Base-by-base conservation (phyloP, 1,140 invertebrate species). In the Gonioctena quinquepunctata region DNA sequence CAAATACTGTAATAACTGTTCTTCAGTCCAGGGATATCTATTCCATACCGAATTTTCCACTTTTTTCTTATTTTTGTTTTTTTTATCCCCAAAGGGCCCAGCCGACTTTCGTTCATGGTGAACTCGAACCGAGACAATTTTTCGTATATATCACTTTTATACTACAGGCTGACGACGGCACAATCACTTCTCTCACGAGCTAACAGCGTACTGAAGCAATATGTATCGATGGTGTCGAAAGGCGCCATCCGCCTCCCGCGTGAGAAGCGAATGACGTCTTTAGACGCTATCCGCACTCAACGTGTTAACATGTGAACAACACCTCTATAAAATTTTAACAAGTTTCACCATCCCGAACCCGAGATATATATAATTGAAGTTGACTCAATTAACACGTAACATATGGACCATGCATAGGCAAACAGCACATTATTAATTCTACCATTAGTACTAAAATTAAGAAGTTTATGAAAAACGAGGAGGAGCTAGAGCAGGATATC, bases 131-230 rank as follows among this genome's bases (percentile, higher is more conserved):
- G 57, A 1, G 19, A 60, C 19, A 23, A 60, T 23, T 3, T 60
- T 60, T 60, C 57, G 11, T 25, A 27, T 25, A 13, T 16, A 23
- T 25, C 25, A 27, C 25, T 5, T 22, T 60, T 60, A 60, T 21
- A 60, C 57, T 60, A 60, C 16, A 25, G 57, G 25, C 57, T 60
- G 57, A 60, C 57, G 57, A 60, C 57, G 18, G 25, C 57, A 60
- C 57, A 23, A 25, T 16, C 19, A 21, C 25, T 27, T 25, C 13
- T 21, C 57, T 60, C 57, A 60, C 19, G 13, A 22, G 57, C 57
- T 60, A 22, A 21, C 57, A 27, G 25, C 57, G 57, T 27, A 60
- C 57, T 25, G 22, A 21, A 60, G 57, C 57, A 60, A 60, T 25
- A 16, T 25, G 57, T 27, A 27, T 60, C 57, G 57, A 60, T 60